Base-by-base conservation (phyloP, 2,113 vertebrate species). In the Gymnarchus niloticus region DNA sequence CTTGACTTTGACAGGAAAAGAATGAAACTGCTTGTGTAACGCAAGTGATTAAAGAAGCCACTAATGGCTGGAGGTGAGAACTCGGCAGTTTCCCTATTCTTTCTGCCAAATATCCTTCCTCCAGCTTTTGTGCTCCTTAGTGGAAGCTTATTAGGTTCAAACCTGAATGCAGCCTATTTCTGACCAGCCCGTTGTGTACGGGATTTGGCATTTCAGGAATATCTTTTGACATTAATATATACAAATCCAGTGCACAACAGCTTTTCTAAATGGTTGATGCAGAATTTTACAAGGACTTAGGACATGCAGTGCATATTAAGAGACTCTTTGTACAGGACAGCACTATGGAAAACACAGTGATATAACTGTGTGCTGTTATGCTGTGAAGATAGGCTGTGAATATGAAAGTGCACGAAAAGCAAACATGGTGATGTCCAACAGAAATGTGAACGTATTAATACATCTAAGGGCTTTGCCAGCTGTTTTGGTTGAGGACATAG, bases 1-100 rank as follows among this genome's bases (percentile, higher is more conserved):
- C 84, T 85, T 85, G 84, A 85, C 84, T 78, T 85, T 85, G 84
- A 77, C 84, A 85, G 51, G 69, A 52, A 77, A 85, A 84, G 57
- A 85, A 77, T 52, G 69, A 78, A 81, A 10, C 41, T 81, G 44
- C 56, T 57, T 81, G 77, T 81, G 56, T 81, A 81, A 81, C 56
- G 81, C 41, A 81, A 65, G 44, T 81, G 57, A 69, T 69, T 69
- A 85, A 85, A 49, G 56, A 81, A 85, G 51, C 23, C 33, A 7
- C 49, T 76, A 80, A 80, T 85, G 76, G 23, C 56, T 56, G 10
- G 33, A 54, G 65, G 65, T 85, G 65, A 69, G 33, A 37, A 65
- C 28, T 61, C 83, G n/a, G 23, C 44, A 48, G 23, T n/a, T 78
- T n/a, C 78, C 84, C 48, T 57, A 59, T 82, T 82, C 25, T 82